These are phyloP conservation scores for Leucozona laternaria DNA, from an alignment of 2,888 invertebrate genomes.

Conservation along the genomic window DNA sequence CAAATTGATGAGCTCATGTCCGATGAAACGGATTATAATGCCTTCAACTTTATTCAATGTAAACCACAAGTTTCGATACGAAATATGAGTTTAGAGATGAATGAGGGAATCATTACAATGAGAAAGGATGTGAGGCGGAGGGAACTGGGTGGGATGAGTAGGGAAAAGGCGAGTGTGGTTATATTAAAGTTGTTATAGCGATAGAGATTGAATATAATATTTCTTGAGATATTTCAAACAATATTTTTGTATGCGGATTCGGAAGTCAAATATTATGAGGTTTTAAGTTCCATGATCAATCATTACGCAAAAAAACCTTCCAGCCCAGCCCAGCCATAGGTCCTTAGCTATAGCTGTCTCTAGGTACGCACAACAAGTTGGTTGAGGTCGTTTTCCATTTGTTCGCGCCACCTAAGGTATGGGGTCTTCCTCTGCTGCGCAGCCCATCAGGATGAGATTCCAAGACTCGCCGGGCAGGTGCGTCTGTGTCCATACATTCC, in stretches of 20 bases:
- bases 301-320: too few species aligned
- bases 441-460: too few species aligned
- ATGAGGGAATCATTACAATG: neutral
- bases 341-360: too few species aligned
- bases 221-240: neutral
- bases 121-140: neutral
- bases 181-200: too few species aligned
- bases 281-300: neutral
- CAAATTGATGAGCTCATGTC: slow-evolving; percentile 37
- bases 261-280: neutral
- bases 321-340: too few species aligned
- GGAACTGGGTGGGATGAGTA: neutral
- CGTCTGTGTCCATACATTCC: too few species aligned
- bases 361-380: too few species aligned
- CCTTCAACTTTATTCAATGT: slow-evolving; percentile 10
- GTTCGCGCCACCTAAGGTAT: too few species aligned
- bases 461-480: too few species aligned
- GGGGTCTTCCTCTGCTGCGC: too few species aligned
- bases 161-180: neutral
- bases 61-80: slow-evolving; percentile 13
- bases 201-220: neutral
- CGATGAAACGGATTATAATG: slow-evolving; percentile 43
- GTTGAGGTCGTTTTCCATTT: too few species aligned
- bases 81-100: neutral
- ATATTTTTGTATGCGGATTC: neutral